A percentile compares a stretch with the other conserved stretches of the same genome.
phyloP scores from a whole-genome alignment of 37 sponge, comb jelly and placozoan species.

The Chondrosia reniformis region DNA sequence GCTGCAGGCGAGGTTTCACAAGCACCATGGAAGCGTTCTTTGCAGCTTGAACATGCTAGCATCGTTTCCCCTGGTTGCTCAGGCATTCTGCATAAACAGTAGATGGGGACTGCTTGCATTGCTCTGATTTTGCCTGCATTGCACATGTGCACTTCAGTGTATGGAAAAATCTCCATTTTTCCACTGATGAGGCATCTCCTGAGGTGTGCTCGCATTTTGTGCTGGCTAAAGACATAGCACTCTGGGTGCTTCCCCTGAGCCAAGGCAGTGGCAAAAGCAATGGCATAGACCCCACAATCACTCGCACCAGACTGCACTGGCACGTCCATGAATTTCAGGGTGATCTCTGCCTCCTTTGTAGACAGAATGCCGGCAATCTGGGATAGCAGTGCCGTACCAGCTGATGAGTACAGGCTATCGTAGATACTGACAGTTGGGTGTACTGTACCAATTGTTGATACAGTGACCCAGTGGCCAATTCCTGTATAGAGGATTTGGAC shows the following conservation, averaged over 20 bases:
- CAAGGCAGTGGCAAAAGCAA: slow-evolving; percentile 27
- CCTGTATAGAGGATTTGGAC: slow-evolving; percentile 21
- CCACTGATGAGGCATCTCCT: neutral
- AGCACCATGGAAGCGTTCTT: slow-evolving; percentile 20
- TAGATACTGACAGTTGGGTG: slow-evolving; percentile 17
- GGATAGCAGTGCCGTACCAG: neutral
- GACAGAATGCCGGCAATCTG: slow-evolving; percentile 10
- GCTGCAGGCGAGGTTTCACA: slow-evolving; percentile 24
- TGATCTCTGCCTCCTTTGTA: slow-evolving; percentile 1
- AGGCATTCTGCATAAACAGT: slow-evolving; percentile 17
- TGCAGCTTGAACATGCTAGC: slow-evolving; percentile 18
- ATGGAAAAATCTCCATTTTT: slow-evolving; percentile 8
- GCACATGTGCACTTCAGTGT: neutral
- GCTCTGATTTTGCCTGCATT: slow-evolving; percentile 5
- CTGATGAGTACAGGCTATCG: slow-evolving; percentile 25
- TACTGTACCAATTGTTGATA: slow-evolving; percentile 8
- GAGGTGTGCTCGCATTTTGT: slow-evolving; percentile 20
- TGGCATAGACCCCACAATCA: slow-evolving; percentile 19
- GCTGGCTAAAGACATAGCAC: slow-evolving; percentile 7
- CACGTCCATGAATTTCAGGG: slow-evolving; percentile 27
- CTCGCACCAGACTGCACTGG: slow-evolving; percentile 4
- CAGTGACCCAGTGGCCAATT: slow-evolving; percentile 14
- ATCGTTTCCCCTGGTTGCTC: neutral
- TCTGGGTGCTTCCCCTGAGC: neutral
- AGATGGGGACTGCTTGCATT: neutral